Evolutionary conservation across 2,888 invertebrate species (phyloP).

Genomic region (Salticus scenicus): DNA sequence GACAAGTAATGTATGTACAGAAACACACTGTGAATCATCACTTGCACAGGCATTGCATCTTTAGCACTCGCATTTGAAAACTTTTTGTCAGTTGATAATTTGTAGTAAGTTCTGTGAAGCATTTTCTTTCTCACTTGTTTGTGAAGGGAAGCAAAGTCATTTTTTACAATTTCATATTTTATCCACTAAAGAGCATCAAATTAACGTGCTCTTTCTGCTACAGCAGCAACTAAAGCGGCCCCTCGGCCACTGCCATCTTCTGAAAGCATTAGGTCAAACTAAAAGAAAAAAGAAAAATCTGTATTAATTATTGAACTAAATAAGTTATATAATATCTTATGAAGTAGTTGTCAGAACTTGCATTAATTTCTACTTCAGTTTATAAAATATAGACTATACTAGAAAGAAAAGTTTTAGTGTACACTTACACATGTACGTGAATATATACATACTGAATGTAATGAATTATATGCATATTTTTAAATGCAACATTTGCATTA

Average conservation of each 20-base stretch:
- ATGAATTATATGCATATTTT: conserved; percentile 3
- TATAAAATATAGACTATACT: no score
- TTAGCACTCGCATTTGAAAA: conserved; percentile 37
- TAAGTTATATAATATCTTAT: background rate
- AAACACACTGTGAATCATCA: conserved; percentile 44
- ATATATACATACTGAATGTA: no score
- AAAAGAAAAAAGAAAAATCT: conserved; percentile 72
- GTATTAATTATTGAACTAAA: conserved; percentile 51
- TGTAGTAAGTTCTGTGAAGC: conserved; percentile 34
- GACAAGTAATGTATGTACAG: conserved; percentile 59
- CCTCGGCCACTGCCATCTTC: conserved; percentile 97
- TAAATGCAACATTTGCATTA: background rate
- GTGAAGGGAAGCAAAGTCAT: conserved; percentile 44
- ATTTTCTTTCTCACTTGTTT: conserved; percentile 46
- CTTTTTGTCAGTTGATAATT: conserved; percentile 32
- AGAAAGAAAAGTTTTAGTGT: no score
- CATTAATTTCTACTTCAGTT: background rate
- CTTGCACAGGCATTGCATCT: conserved; percentile 24
- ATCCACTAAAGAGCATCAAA: conserved; percentile 24
- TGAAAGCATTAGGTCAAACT: conserved; percentile 95
- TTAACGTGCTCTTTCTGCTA: conserved; percentile 76
- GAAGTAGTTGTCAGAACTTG: background rate
- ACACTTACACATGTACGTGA: no score
- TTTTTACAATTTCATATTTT: conserved; percentile 38
- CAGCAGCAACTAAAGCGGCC: conserved; percentile 96